Evolutionary conservation across 2,113 vertebrate species (phyloP), one percentile per base, ranked within the genome.

Genomic region (Gobio gobio): DNA sequence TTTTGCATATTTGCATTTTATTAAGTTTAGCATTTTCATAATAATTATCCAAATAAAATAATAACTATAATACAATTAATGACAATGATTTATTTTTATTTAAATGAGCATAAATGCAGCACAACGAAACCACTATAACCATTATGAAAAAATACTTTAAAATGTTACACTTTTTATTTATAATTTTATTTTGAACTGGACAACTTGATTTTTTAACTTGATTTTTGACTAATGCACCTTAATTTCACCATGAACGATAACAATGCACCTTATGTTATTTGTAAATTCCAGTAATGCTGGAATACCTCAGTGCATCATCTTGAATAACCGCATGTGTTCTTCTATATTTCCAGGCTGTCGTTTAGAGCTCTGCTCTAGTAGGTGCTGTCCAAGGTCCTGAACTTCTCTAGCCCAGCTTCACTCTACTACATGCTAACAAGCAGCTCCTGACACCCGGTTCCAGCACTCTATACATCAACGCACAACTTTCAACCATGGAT

Each of bases 401-500:
- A 89, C 83, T 88, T 86, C 73, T 75, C 81, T 85, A 74, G 75
- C 59, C 20, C 75, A 66, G 87, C 70, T 88, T n/a, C 18, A 72
- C 87, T 88, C 88, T 83, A 82, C 74, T 92, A 90, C 90, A 93
- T 91, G 93, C 87, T 64, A 90, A 86, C 86, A 89, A 90, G 83
- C 88, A 80, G 45, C 88, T 90, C 88, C 88, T 93, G 91, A 94
- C 90, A 86, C 73, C 83, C 24, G 9, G 18, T 54, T 45, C 54
- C 75, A 47, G 36, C 61, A 43, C 68, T 80, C 36, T 72, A 75
- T 49, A 59, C 20, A 47, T 12, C 81, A 84, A 72, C 72, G 40
- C 54, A 82, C 58, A 86, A 8, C 78, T 64, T 45, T 83, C 84
- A 90, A 87, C 47, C 82, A 99, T 99, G 98, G 98, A 99, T 0